These are phyloP conservation scores for Crossaster papposus DNA, from an alignment of 53 echinoderm and acorn worm genomes.

Conservation along the genomic window DNA sequence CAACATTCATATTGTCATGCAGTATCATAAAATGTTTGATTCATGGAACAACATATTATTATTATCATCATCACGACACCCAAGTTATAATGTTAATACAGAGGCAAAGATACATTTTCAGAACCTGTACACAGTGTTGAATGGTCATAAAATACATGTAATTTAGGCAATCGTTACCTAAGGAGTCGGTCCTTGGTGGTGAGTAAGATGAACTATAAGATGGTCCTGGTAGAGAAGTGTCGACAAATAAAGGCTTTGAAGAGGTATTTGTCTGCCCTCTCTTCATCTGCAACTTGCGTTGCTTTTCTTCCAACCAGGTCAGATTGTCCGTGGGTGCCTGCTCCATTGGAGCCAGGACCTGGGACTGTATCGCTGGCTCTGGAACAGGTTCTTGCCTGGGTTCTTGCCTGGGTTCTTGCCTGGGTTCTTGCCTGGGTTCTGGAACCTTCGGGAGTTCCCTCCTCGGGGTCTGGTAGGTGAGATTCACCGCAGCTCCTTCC, in stretches of 20 bases:
- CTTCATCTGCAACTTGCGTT: slow-evolving; percentile 70
- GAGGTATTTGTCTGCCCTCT: slow-evolving; percentile 34
- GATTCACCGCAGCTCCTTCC: slow-evolving; percentile 35
- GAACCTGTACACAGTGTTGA: no score
- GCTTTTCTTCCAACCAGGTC: slow-evolving; percentile 81
- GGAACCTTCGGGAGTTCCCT: slow-evolving; percentile 32
- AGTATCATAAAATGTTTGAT: no score
- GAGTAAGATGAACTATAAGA: slow-evolving; percentile 19
- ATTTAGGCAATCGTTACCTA: slow-evolving; percentile 12
- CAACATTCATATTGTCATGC: no score
- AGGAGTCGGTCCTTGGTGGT: slow-evolving; percentile 29
- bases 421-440: slow-evolving; percentile 7
- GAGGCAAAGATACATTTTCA: no score
- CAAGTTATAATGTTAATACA: no score
- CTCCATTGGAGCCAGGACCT: not conserved
- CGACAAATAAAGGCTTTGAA: slow-evolving; percentile 45
- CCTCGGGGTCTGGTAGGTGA: slow-evolving; percentile 46
- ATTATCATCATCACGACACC: no score
- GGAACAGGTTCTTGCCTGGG: slow-evolving; percentile 28
- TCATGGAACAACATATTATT: no score
- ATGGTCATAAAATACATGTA: not conserved
- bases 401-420: slow-evolving; percentile 12
- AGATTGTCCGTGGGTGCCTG: slow-evolving; percentile 54
- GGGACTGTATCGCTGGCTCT: not conserved
- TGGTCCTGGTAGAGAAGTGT: slow-evolving; percentile 42